phyloP scores from a whole-genome alignment of 1,140 invertebrate species.

The Achroia grisella region DNA sequence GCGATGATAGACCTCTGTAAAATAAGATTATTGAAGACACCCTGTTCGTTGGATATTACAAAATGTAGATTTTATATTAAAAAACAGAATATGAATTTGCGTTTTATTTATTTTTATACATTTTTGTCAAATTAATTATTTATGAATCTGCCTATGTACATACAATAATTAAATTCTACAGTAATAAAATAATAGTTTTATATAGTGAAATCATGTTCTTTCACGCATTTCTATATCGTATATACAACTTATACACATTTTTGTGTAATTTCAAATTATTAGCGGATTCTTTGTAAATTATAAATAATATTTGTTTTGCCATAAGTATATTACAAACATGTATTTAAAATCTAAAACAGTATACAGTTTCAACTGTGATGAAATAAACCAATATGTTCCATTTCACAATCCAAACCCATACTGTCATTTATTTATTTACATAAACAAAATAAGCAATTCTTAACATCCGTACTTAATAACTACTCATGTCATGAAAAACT shows the following conservation, averaged over 20 bases:
- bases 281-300: too few species aligned
- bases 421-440: neutral
- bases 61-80: neutral
- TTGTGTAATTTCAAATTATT: neutral
- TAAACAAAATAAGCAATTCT: slow-evolving; percentile 39
- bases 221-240: slow-evolving; percentile 4
- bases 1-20: slow-evolving; percentile 5
- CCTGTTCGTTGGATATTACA: too few species aligned
- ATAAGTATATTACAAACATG: too few species aligned
- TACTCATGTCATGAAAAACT: slow-evolving; percentile 57
- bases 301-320: too few species aligned
- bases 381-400: too few species aligned
- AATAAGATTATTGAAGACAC: too few species aligned
- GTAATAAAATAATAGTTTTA: slow-evolving; percentile 62
- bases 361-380: too few species aligned
- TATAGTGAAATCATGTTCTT: slow-evolving; percentile 3
- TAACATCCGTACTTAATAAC: slow-evolving; percentile 25
- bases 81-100: slow-evolving; percentile 17
- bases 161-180: slow-evolving; percentile 53
- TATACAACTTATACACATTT: slow-evolving; percentile 26
- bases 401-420: too few species aligned
- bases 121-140: slow-evolving; percentile 50
- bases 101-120: slow-evolving; percentile 62
- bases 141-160: slow-evolving; percentile 48
- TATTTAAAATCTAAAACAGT: too few species aligned